Evolutionary conservation across 2,113 vertebrate genomes (phyloP), one percentile per base, ranked within the genome.

Genomic region (Osmerus mordax): DNA sequence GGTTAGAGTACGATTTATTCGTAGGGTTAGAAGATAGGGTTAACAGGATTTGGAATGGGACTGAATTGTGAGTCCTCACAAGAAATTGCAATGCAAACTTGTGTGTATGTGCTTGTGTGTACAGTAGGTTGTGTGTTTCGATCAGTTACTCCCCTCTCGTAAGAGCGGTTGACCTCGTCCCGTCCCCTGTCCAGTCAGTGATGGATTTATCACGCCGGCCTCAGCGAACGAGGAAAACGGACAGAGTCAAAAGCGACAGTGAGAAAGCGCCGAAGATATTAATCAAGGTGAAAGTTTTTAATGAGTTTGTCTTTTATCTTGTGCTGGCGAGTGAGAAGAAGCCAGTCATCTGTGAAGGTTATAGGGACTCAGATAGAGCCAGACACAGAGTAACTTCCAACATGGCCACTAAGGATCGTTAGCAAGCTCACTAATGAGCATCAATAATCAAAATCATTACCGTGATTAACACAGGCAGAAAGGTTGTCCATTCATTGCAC

Each of bases 391-490:
- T 23, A 3, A 18, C 63, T 73, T 73, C 52, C 56, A 51, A 78
- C 85, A 78, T 14, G 29, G 68, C 77, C 72, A 77, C 3, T 51
- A 18, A 69, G 55, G 67, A 74, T 87, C 78, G 87, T 89, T 89
- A 88, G 74, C 79, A 56, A 32, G 51, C 68, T 66, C 16, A 18
- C 78, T 82, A 88, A 90, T 87, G 84, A 84, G 79, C 53, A 78
- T 88, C 86, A 88, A 89, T 89, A 89, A 86, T 86, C 83, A n/a
- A 75, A 88, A 77, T 85, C 77, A 80, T 86, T 89, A 74, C 69
- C 76, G 87, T 82, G 75, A 87, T 83, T 84, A 76, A 80, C 81
- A 85, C 66, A 60, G 29, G 74, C 78, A 82, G 75, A 89, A 89
- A 89, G 82, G 84, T 78, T 81, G 70, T 73, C 81, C 32, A 78